A percentile compares a stretch with the other conserved stretches of the same genome.
Evolutionary conservation across 2,113 vertebrate genomes (phyloP).

Genomic region (Mola mola): DNA sequence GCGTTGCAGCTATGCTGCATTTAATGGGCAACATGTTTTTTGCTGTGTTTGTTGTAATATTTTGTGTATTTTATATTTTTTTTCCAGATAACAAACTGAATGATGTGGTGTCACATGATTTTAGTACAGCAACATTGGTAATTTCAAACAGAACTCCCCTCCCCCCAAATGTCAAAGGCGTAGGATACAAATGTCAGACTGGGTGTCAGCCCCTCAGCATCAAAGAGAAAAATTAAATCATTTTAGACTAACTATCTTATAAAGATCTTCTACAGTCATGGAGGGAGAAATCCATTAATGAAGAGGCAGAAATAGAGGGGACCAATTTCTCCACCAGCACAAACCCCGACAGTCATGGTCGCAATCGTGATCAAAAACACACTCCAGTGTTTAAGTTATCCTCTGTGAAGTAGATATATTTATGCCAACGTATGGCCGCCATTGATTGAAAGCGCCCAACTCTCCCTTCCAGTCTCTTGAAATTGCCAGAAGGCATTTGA

Average conservation of each 20-base stretch:
- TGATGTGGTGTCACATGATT: slow-evolving; percentile 22
- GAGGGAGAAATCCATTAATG: slow-evolving; percentile 13
- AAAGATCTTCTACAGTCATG: slow-evolving; percentile 24
- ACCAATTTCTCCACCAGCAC: slow-evolving; percentile 6
- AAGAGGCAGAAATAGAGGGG: neutral
- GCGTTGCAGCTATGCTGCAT: too few relatives aligned
- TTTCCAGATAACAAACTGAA: slow-evolving; percentile 14
- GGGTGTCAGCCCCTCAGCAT: slow-evolving; percentile 36
- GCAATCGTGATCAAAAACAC: slow-evolving; percentile 30
- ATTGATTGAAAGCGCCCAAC: slow-evolving; percentile 34
- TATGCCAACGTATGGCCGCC: slow-evolving; percentile 17
- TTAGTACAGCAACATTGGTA: slow-evolving; percentile 19
- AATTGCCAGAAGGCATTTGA: slow-evolving; percentile 32
- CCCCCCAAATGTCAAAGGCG: slow-evolving; percentile 15
- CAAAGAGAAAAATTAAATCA: slow-evolving; percentile 37
- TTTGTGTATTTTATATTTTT: neutral
- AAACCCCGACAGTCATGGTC: slow-evolving; percentile 9
- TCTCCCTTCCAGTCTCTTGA: neutral
- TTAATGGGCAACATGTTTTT: too few relatives aligned
- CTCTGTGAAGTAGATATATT: slow-evolving; percentile 14
- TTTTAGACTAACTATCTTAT: slow-evolving; percentile 22
- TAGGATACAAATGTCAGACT: slow-evolving; percentile 33
- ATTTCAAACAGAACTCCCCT: slow-evolving; percentile 15
- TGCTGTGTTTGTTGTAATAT: slow-evolving; percentile 2
- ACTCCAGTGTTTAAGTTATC: slow-evolving; percentile 13